Base-by-base conservation (phyloP, 2,113 vertebrate species). In the Sander vitreus region DNA sequence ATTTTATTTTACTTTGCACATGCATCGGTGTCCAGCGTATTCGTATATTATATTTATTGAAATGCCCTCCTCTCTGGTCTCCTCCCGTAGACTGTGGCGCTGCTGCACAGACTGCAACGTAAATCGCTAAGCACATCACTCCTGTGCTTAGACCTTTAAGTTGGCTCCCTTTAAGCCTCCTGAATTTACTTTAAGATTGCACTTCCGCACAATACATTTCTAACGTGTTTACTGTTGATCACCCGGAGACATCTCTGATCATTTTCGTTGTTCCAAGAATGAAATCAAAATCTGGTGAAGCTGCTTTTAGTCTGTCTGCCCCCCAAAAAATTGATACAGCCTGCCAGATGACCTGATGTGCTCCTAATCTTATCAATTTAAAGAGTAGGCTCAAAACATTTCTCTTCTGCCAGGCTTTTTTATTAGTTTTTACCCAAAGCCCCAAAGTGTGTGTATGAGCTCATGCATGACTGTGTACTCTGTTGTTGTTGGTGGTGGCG, bases 401-500 rank as follows among this genome's bases (percentile, higher is more conserved):
- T 45, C 73, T 85, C 87, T 59, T 82, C 82, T 87, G 84, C 82
- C 76, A 87, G 78, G 68, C 75, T 76, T 87, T 43, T 91, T 91
- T 91, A 89, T 90, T 89, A 87, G 77, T 88, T 89, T 82, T 88
- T 84, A 90, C 88, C 85, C 81, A 87, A 87, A 88, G 80, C 84
- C 45, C 23, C 45, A 60, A 58, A 68, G 45, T 27, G 43, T 57
- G 23, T 64, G 50, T 23, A 8, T 55, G 36, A 12, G 68, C 18
- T 59, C 19, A 9, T 63, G 59, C 4, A 3, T 78, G 50, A 5
- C 9, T 13, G 25, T 51, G 65, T 14, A 63, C 60, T 45, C 36
- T 65, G 43, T 39, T 47, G 43, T 6, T 11, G 4, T 58, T 36
- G 39, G 36, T 39, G 36, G 1, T 39, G 33, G 33, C 33, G 33